Evolutionary conservation across 2,113 vertebrate genomes (phyloP).

Genomic region (Oncorhynchus kisutch): DNA sequence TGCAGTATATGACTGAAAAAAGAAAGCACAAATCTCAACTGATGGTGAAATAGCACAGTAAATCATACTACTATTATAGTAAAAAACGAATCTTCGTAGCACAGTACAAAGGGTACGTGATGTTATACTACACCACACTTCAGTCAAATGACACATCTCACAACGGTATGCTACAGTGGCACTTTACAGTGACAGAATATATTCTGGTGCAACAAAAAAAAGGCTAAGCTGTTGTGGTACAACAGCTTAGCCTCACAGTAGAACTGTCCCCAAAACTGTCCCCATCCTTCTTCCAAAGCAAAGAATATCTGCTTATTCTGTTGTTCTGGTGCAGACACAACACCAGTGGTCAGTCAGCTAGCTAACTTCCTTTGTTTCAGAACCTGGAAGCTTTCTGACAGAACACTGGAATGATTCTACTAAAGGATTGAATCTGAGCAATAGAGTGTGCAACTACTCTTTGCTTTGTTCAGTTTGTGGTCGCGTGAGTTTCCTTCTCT

Average conservation of each 20-base stretch:
- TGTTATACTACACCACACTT: slow-evolving; percentile 14
- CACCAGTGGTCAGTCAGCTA: background rate
- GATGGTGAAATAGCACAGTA: slow-evolving; percentile 25
- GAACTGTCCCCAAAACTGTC: slow-evolving; percentile 5
- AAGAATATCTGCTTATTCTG: background rate
- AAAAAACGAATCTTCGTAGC: background rate
- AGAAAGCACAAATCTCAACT: background rate
- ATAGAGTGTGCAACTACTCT: slow-evolving; percentile 11
- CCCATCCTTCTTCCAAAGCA: slow-evolving; percentile 8
- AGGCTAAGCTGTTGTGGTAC: slow-evolving; percentile 10
- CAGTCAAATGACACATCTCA: slow-evolving; percentile 15
- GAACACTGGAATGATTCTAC: background rate
- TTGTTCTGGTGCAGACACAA: slow-evolving; percentile 10
- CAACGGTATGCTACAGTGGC: background rate
- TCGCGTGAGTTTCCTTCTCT: background rate
- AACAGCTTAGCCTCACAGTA: slow-evolving; percentile 21
- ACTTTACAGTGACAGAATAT: slow-evolving; percentile 17
- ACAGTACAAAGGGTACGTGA: slow-evolving; percentile 32
- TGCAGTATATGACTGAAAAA: background rate
- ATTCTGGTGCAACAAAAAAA: slow-evolving; percentile 23
- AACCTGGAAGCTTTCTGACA: background rate
- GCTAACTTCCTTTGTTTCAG: background rate
- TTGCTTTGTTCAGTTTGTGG: slow-evolving; percentile 22
- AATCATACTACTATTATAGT: slow-evolving; percentile 14
- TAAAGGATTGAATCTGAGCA: slow-evolving; percentile 14